Conservation (phyloP, 2,113 vertebrate genomes). For the Sturnus vulgaris region DNA sequence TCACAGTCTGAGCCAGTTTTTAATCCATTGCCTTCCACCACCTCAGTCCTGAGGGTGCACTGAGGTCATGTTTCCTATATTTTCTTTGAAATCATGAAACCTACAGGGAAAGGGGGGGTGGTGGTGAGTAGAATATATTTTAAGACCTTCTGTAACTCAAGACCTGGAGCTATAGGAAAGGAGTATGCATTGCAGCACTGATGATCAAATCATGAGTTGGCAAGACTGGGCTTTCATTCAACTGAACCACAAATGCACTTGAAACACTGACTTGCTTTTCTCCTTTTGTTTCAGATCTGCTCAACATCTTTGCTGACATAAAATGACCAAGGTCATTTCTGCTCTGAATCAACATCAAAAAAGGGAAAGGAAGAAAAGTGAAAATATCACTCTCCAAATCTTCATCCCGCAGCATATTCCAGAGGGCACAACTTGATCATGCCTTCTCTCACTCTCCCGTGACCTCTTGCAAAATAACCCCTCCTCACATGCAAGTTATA, state of each 20-base stretch:
- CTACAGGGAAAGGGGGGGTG: fast-evolving
- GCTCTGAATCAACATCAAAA: slow-evolving; percentile 55
- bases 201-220: slow-evolving; percentile 57
- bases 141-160: slow-evolving; percentile 18
- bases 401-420: slow-evolving; percentile 8
- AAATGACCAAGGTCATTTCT: slow-evolving; percentile 48
- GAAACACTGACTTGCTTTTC: slow-evolving; percentile 15
- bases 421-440: neutral
- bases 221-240: slow-evolving; percentile 43
- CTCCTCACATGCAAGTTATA: neutral
- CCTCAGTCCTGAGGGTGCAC: neutral
- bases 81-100: slow-evolving; percentile 25
- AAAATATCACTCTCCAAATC: slow-evolving; percentile 16
- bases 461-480: slow-evolving; percentile 65
- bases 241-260: slow-evolving; percentile 36
- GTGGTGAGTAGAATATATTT: neutral
- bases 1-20: neutral
- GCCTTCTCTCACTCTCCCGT: slow-evolving; percentile 61
- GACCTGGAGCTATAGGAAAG: slow-evolving; percentile 31
- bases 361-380: neutral
- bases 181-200: neutral
- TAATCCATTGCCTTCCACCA: neutral
- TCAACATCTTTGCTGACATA: slow-evolving; percentile 37
- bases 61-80: slow-evolving; percentile 8
- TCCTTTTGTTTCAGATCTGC: slow-evolving; percentile 47